phyloP scores from a whole-genome alignment of 2,113 vertebrate genomes.

The Semnornis frantzii region DNA sequence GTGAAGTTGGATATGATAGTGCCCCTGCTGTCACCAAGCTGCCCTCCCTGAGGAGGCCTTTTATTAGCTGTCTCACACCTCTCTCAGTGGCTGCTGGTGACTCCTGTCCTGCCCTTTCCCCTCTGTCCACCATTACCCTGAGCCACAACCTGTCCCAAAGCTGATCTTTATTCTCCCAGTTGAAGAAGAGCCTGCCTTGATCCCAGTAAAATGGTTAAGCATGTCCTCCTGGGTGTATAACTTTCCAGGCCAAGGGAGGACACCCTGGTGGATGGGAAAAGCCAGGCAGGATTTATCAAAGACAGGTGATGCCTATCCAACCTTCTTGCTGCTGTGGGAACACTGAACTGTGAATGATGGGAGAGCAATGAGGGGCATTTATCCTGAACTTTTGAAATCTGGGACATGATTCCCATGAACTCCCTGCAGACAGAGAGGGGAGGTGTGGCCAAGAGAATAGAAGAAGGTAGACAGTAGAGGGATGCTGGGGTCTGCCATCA shows the following conservation, averaged over 20 bases:
- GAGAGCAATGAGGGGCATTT: neutral
- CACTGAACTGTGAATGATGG: neutral
- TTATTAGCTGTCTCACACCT: neutral
- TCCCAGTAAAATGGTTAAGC: neutral
- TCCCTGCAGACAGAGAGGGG: neutral
- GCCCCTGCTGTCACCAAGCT: neutral
- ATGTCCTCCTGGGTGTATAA: neutral
- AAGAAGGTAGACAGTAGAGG: neutral
- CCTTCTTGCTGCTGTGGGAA: neutral
- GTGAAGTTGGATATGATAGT: neutral
- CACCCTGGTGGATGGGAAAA: too few relatives aligned
- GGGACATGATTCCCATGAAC: neutral
- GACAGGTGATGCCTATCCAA: neutral
- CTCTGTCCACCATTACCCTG: neutral
- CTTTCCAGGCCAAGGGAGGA: neutral
- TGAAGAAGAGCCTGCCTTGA: too few relatives aligned
- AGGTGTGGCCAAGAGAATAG: neutral
- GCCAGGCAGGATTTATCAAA: neutral
- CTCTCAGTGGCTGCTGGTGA: too few relatives aligned
- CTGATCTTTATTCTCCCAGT: too few relatives aligned
- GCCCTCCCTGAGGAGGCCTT: neutral
- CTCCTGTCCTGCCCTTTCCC: neutral
- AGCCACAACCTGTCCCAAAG: too few relatives aligned
- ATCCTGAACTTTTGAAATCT: neutral
- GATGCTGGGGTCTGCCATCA: neutral